phyloP scores from a whole-genome alignment of 2,888 invertebrate species.

The Lumbricus terrestris region DNA sequence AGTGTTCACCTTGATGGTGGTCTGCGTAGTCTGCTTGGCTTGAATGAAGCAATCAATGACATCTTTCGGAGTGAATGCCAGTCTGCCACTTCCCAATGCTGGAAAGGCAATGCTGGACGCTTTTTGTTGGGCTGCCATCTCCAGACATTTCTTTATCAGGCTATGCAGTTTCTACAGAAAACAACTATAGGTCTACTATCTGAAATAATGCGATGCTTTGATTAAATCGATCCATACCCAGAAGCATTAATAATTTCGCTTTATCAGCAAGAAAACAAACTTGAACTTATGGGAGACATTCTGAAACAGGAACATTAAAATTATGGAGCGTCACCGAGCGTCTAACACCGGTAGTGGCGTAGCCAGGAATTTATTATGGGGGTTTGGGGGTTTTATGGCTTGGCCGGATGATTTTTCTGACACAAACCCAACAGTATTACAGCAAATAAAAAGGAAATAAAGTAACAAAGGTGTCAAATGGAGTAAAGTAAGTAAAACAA shows the following conservation, averaged over 20 bases:
- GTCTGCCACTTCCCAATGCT: constrained; percentile 24
- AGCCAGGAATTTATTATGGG: too few relatives aligned
- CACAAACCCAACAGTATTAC: too few relatives aligned
- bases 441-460: too few relatives aligned
- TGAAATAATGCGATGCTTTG: neutral
- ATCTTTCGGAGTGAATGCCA: constrained; percentile 10
- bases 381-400: too few relatives aligned
- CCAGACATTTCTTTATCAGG: constrained; percentile 21
- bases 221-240: neutral
- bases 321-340: too few relatives aligned
- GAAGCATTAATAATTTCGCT: neutral
- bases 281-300: neutral
- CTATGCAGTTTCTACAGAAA: neutral
- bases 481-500: too few relatives aligned
- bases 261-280: neutral
- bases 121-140: constrained; percentile 7
- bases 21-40: neutral
- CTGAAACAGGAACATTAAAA: neutral
- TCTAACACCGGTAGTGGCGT: neutral
- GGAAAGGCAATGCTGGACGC: constrained; percentile 25
- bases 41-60: constrained; percentile 20
- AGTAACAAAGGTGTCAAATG: too few relatives aligned
- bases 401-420: too few relatives aligned
- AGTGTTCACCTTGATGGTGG: neutral
- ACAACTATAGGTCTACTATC: neutral